Evolutionary conservation across 2,888 invertebrate species (phyloP).

Genomic region (Oligia latruncula): DNA sequence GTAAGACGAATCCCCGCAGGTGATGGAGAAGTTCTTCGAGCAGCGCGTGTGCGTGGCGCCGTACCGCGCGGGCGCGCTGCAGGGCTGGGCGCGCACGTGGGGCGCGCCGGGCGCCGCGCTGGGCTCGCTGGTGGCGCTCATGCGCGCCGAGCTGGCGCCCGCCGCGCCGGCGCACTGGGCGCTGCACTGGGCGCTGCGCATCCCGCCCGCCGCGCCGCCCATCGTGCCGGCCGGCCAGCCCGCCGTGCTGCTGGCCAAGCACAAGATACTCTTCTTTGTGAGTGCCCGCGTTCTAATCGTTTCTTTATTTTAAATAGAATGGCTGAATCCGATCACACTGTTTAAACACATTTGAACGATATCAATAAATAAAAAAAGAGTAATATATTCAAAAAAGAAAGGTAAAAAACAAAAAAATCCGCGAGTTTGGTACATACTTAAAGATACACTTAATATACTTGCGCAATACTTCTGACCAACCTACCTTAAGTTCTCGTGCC

Average conservation of each 20-base stretch:
- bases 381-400: neutral
- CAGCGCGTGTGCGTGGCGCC: constrained; percentile 96
- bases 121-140: constrained; percentile 97
- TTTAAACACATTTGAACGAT: neutral
- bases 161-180: constrained; percentile 93
- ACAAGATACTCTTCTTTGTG: constrained; percentile 98
- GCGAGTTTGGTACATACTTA: neutral
- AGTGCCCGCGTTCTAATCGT: constrained; percentile 77
- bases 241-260: constrained; percentile 95
- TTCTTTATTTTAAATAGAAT: neutral
- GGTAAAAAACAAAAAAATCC: neutral
- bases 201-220: constrained; percentile 96
- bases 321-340: no score
- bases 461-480: no score
- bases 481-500: neutral
- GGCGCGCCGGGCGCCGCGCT: constrained; percentile 96
- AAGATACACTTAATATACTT: neutral
- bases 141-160: constrained; percentile 92
- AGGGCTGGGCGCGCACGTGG: constrained; percentile 95
- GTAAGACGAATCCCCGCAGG: constrained; percentile 80
- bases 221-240: constrained; percentile 97
- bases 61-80: constrained; percentile 96
- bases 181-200: constrained; percentile 97
- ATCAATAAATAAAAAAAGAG: neutral
- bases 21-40: constrained; percentile 98